phyloP scores from a whole-genome alignment of 2,888 invertebrate genomes.

The Melanostoma scalare region DNA sequence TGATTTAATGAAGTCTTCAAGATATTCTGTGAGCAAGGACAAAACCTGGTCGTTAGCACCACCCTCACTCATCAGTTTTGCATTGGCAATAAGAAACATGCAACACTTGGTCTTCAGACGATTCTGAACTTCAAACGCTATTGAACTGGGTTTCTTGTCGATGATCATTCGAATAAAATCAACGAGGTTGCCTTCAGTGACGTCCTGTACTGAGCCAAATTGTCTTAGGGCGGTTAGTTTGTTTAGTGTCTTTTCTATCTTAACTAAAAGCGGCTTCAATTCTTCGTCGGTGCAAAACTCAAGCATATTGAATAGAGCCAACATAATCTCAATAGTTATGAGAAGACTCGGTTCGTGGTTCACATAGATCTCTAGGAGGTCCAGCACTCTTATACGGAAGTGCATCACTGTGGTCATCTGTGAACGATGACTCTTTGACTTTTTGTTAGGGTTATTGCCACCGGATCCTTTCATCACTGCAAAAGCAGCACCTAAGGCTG shows the following conservation, averaged over 20 bases:
- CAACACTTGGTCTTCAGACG: conserved; percentile 77
- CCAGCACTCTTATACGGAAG: conserved; percentile 89
- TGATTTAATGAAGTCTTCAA: conserved; percentile 77
- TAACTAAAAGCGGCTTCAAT: conserved; percentile 86
- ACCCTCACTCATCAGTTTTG: conserved; percentile 65
- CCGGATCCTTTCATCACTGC: conserved; percentile 78
- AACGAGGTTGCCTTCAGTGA: conserved; percentile 75
- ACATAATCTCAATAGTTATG: conserved; percentile 87
- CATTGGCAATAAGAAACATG: conserved; percentile 76
- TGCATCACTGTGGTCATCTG: conserved; percentile 87
- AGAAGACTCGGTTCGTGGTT: conserved; percentile 88
- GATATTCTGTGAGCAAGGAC: conserved; percentile 74
- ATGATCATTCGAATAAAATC: conserved; percentile 76
- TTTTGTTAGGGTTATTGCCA: conserved; percentile 78
- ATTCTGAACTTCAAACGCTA: conserved; percentile 75
- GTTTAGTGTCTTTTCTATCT: conserved; percentile 82
- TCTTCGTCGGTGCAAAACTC: conserved; percentile 88
- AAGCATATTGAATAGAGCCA: conserved; percentile 86
- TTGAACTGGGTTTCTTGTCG: conserved; percentile 76
- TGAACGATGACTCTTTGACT: conserved; percentile 84
- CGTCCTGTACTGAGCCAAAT: conserved; percentile 73
- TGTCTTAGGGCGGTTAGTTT: conserved; percentile 75
- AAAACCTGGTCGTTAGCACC: conserved; percentile 69
- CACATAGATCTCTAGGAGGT: conserved; percentile 88
- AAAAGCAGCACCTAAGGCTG: conserved; percentile 89